A percentile compares a stretch with the other conserved stretches of the same genome.
These are phyloP conservation scores for Acleris cristana DNA, from an alignment of 2,888 invertebrate genomes.

Conservation along the genomic window DNA sequence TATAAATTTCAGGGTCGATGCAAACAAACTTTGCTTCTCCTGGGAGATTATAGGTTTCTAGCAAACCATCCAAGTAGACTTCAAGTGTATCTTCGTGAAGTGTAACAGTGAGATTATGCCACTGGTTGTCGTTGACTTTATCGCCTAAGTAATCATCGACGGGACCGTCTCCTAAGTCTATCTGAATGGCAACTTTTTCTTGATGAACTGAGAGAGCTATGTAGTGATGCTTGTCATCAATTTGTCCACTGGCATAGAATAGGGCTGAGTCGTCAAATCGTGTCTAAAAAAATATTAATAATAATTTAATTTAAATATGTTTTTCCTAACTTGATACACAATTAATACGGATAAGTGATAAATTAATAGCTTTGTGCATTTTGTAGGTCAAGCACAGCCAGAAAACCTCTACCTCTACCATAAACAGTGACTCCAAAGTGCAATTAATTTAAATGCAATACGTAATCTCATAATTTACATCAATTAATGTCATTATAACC, in stretches of 20 bases:
- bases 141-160: constrained; percentile 87
- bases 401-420: not conserved
- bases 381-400: too few relatives aligned
- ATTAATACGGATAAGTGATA: too few relatives aligned
- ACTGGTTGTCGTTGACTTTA: constrained; percentile 88
- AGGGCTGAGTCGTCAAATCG: constrained; percentile 95
- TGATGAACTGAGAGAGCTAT: constrained; percentile 94
- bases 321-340: too few relatives aligned
- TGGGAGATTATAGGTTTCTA: constrained; percentile 87
- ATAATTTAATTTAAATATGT: too few relatives aligned
- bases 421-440: too few relatives aligned
- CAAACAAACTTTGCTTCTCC: constrained; percentile 88
- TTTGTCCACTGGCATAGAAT: constrained; percentile 96
- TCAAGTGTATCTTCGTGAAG: constrained; percentile 89
- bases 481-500: constrained; percentile 19
- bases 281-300: constrained; percentile 83
- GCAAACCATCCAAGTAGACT: constrained; percentile 90
- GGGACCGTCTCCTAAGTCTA: constrained; percentile 93
- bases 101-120: constrained; percentile 95
- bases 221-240: constrained; percentile 94
- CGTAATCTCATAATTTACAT: constrained; percentile 13
- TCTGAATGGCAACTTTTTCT: constrained; percentile 92
- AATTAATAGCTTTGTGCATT: too few relatives aligned
- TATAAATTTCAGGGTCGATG: constrained; percentile 97
- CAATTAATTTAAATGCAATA: constrained; percentile 4